These are phyloP conservation scores for Garra rufa DNA, from an alignment of 2,113 vertebrate genomes.

Conservation along the genomic window DNA sequence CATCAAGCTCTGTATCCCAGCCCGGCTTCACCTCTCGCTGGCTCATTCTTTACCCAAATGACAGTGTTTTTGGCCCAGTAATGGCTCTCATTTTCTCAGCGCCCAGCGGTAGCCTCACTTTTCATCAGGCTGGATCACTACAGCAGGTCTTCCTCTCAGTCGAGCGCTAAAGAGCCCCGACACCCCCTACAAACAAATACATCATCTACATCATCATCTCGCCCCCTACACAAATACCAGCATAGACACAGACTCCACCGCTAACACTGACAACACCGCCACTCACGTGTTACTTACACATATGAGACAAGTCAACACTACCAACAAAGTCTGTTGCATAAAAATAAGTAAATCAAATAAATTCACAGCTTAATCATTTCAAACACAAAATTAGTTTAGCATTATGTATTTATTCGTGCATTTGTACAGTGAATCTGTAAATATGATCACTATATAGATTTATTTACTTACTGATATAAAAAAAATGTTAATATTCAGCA, in stretches of 20 bases:
- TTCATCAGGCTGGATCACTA: slow-evolving; percentile 56
- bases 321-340: no score
- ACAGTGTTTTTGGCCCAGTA: slow-evolving; percentile 63
- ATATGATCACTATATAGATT: no score
- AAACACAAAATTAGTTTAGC: no score
- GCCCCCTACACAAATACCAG: slow-evolving; percentile 25
- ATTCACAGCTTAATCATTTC: no score
- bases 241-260: neutral
- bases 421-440: no score
- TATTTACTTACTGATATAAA: no score
- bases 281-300: neutral
- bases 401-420: no score
- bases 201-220: slow-evolving; percentile 18
- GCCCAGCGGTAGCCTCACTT: slow-evolving; percentile 58
- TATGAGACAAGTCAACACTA: no score
- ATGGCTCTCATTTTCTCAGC: slow-evolving; percentile 63
- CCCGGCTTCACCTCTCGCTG: slow-evolving; percentile 37
- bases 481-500: no score
- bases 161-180: slow-evolving; percentile 9
- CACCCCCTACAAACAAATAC: slow-evolving; percentile 35
- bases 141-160: slow-evolving; percentile 21
- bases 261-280: slow-evolving; percentile 17
- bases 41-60: slow-evolving; percentile 63
- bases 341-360: no score
- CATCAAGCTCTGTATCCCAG: slow-evolving; percentile 51